Conservation (phyloP, 2,888 invertebrate genomes). For the Tetanocera ferruginea region DNA sequence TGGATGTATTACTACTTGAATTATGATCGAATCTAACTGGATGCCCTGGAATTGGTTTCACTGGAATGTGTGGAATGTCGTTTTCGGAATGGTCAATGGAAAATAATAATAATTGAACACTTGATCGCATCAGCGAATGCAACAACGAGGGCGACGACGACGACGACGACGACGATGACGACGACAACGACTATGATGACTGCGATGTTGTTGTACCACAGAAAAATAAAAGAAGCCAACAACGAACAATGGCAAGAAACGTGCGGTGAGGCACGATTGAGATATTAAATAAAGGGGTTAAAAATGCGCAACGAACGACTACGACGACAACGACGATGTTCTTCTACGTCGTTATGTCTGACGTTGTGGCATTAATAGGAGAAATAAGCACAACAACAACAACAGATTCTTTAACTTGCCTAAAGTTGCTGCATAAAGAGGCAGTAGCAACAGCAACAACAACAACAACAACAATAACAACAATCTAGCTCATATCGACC, state of each 20-base stretch:
- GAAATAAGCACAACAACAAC: neutral
- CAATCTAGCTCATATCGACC: neutral
- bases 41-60: conserved; percentile 62
- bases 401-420: conserved; percentile 6
- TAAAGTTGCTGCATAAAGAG: neutral
- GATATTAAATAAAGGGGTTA: neutral
- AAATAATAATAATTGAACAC: conserved; percentile 46
- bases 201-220: conserved; percentile 40
- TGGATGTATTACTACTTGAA: too few species aligned
- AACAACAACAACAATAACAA: neutral
- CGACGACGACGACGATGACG: conserved; percentile 8
- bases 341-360: neutral
- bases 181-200: neutral
- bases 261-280: neutral
- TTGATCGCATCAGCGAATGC: conserved; percentile 35
- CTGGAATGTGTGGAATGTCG: conserved; percentile 61
- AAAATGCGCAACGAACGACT: neutral
- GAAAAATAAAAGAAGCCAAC: conserved; percentile 38
- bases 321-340: neutral
- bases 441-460: neutral
- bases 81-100: conserved; percentile 64
- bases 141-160: conserved; percentile 18
- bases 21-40: conserved; percentile 27
- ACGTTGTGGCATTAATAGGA: neutral
- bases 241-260: conserved; percentile 32